Conservation (phyloP, 1,140 invertebrate genomes). For the Chironomus striatipennis region DNA sequence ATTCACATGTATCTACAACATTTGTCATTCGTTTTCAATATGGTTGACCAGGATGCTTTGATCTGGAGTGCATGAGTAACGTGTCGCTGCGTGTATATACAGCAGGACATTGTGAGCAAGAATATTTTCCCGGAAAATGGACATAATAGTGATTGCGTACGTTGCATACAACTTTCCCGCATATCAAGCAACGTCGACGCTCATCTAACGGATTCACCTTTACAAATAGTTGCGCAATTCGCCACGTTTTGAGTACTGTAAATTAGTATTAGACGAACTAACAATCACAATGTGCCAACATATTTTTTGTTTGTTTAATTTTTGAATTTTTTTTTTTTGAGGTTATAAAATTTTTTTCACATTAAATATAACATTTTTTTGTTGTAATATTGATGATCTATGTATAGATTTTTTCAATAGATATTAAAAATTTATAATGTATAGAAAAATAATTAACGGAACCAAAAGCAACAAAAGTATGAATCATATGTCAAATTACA, state of each 20-base stretch:
- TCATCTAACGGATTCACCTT: slow-evolving; percentile 52
- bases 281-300: not conserved
- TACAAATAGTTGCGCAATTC: slow-evolving; percentile 57
- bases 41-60: slow-evolving; percentile 48
- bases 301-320: slow-evolving; percentile 11
- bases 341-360: not conserved
- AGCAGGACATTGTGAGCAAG: slow-evolving; percentile 51
- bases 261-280: slow-evolving; percentile 36
- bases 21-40: not conserved
- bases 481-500: slow-evolving; percentile 23
- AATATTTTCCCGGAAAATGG: slow-evolving; percentile 55
- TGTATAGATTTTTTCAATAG: too few relatives aligned
- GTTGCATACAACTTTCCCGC: slow-evolving; percentile 58
- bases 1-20: too few relatives aligned
- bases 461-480: slow-evolving; percentile 21
- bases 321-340: slow-evolving; percentile 11
- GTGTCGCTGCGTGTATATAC: slow-evolving; percentile 57
- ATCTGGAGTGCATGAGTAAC: slow-evolving; percentile 52
- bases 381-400: too few relatives aligned
- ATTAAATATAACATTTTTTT: too few relatives aligned
- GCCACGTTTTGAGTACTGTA: slow-evolving; percentile 56
- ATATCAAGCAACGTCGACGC: slow-evolving; percentile 52
- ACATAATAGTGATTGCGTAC: slow-evolving; percentile 60
- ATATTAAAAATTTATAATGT: not conserved
- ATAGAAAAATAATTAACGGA: not conserved